These are phyloP conservation scores for Clitarchus hookeri DNA, from an alignment of 2,888 invertebrate species.

Conservation along the genomic window DNA sequence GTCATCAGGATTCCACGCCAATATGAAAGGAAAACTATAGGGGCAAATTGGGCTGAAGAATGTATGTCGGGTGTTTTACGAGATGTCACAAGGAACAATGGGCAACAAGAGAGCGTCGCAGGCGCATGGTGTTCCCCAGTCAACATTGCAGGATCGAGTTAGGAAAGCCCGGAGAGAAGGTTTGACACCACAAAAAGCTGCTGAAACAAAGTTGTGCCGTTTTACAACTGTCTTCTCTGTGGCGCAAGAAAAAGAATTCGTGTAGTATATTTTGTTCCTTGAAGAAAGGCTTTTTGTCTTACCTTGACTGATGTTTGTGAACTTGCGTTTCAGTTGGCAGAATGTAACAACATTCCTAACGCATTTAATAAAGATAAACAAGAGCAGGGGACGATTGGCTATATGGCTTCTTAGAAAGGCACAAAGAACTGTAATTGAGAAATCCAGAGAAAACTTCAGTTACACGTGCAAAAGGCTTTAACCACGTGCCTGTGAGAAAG, in stretches of 20 bases:
- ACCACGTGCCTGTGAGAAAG: slow-evolving; percentile 34
- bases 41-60: too few species aligned
- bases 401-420: too few species aligned
- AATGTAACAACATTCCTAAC: neutral
- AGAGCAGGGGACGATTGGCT: too few species aligned
- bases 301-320: neutral
- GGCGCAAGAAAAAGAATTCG: neutral
- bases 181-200: neutral
- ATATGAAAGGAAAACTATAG: too few species aligned
- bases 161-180: neutral
- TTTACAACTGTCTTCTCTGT: neutral
- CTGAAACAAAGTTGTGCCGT: slow-evolving; percentile 16
- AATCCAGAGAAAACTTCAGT: slow-evolving; percentile 39
- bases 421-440: too few species aligned
- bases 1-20: too few species aligned
- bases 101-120: neutral
- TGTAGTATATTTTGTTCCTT: neutral
- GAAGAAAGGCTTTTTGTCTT: slow-evolving; percentile 15
- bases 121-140: neutral
- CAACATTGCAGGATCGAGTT: neutral
- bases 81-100: neutral
- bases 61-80: too few species aligned
- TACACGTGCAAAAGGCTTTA: too few species aligned
- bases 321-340: neutral
- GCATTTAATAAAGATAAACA: neutral